These are phyloP conservation scores for Astatotilapia flaviijosephi DNA, from an alignment of 2,113 vertebrate genomes.

Conservation along the genomic window DNA sequence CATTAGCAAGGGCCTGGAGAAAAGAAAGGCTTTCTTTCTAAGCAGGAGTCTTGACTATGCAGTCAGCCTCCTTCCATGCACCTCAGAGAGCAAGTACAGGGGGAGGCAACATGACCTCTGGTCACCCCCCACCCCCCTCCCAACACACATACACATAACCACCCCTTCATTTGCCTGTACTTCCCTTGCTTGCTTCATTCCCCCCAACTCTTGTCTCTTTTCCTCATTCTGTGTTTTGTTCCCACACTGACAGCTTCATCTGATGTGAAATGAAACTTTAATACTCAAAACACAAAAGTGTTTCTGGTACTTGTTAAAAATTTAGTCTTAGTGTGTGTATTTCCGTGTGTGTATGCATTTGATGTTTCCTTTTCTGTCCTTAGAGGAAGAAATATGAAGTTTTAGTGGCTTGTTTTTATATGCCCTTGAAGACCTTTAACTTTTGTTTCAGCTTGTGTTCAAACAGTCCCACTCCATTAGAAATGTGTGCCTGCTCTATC, in stretches of 20 bases:
- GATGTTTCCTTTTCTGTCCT: neutral
- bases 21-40: conserved; percentile 68
- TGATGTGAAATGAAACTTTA: neutral
- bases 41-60: conserved; percentile 28
- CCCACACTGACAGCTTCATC: conserved; percentile 36
- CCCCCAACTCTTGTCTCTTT: conserved; percentile 29
- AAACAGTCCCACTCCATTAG: neutral
- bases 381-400: neutral
- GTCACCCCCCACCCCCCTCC: neutral
- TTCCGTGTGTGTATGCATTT: neutral
- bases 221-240: conserved; percentile 49
- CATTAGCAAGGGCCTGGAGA: conserved; percentile 60
- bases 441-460: neutral
- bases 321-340: neutral
- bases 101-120: conserved; percentile 57
- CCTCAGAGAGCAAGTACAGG: conserved; percentile 48
- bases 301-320: neutral
- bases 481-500: neutral
- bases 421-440: neutral
- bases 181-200: conserved; percentile 21
- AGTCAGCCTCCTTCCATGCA: conserved; percentile 39
- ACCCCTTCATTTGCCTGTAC: conserved; percentile 19
- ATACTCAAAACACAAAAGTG: neutral
- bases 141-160: neutral
- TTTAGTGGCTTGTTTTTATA: neutral